A percentile compares a stretch with the other conserved stretches of the same genome.
Conservation (phyloP, 2,113 vertebrate genomes). For the Equus quagga region DNA sequence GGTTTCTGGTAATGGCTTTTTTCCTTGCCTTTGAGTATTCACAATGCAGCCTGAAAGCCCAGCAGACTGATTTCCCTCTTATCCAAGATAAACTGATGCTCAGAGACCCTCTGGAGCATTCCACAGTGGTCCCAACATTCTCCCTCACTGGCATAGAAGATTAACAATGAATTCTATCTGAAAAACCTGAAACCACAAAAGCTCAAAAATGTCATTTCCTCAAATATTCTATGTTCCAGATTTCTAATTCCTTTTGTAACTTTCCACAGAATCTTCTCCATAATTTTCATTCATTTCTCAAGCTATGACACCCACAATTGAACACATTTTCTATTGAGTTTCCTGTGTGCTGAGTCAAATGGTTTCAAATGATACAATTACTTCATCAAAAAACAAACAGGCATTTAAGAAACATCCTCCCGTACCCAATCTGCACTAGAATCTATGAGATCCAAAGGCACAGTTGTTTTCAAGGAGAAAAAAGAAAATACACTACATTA, state of each 20-base stretch:
- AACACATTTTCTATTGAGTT: conserved; percentile 70
- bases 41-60: background rate
- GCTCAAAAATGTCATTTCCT: conserved; percentile 44
- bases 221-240: conserved; percentile 44
- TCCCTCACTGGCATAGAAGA: background rate
- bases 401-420: conserved; percentile 41
- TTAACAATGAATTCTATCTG: conserved; percentile 27
- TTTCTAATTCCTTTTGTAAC: conserved; percentile 68
- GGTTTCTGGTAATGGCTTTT: background rate
- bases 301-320: conserved; percentile 57
- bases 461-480: conserved; percentile 34
- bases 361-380: conserved; percentile 69
- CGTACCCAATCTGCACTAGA: conserved; percentile 7
- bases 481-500: background rate
- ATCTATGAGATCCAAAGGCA: background rate
- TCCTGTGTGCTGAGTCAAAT: conserved; percentile 68
- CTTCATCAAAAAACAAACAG: conserved; percentile 69
- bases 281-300: conserved; percentile 77
- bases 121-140: background rate
- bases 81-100: background rate
- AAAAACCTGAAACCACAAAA: conserved; percentile 28
- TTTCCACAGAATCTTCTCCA: conserved; percentile 65
- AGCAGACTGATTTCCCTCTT: background rate
- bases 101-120: background rate
- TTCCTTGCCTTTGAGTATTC: conserved; percentile 29